Percentiles rank a stretch among this genome's conserved stretches.
Evolutionary conservation across 2,888 invertebrate species (phyloP).

Genomic region (Lutraria lutraria): DNA sequence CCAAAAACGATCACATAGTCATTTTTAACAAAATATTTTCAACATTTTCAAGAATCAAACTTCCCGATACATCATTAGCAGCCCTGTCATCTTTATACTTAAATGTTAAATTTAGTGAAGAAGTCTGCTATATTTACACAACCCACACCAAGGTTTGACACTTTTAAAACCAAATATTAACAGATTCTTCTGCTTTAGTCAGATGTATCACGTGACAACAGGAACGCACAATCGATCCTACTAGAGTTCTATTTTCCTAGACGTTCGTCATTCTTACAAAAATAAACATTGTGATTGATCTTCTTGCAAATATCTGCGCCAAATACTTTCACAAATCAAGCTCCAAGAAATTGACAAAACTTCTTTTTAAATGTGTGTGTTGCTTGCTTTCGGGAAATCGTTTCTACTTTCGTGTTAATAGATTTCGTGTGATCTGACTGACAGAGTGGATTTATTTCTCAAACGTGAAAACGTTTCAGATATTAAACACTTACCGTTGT

Average conservation of each 20-base stretch:
- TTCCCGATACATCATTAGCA: no score
- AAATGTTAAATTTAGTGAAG: no score
- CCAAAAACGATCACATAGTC: no score
- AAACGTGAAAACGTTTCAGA: not conserved
- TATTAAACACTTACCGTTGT: not conserved
- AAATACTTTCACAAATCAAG: conserved; percentile 23
- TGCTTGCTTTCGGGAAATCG: conserved; percentile 1
- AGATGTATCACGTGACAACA: not conserved
- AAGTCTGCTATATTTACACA: no score
- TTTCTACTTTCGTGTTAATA: conserved; percentile 17
- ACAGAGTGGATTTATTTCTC: not conserved
- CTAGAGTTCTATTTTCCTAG: conserved; percentile 5
- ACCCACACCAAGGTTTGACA: no score
- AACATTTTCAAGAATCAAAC: no score
- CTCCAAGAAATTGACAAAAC: conserved; percentile 21
- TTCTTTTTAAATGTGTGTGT: conserved; percentile 8
- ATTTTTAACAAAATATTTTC: no score
- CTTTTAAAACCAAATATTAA: not conserved
- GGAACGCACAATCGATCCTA: not conserved
- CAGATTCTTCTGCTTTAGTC: not conserved
- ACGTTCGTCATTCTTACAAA: conserved; percentile 22
- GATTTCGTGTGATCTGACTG: conserved; percentile 18
- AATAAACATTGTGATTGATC: conserved; percentile 11
- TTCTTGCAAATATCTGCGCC: conserved; percentile 10
- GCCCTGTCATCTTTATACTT: no score